Percentiles rank a stretch among this genome's conserved stretches.
Evolutionary conservation across 2,888 invertebrate species (phyloP).

Genomic region (Drosophila siamana): DNA sequence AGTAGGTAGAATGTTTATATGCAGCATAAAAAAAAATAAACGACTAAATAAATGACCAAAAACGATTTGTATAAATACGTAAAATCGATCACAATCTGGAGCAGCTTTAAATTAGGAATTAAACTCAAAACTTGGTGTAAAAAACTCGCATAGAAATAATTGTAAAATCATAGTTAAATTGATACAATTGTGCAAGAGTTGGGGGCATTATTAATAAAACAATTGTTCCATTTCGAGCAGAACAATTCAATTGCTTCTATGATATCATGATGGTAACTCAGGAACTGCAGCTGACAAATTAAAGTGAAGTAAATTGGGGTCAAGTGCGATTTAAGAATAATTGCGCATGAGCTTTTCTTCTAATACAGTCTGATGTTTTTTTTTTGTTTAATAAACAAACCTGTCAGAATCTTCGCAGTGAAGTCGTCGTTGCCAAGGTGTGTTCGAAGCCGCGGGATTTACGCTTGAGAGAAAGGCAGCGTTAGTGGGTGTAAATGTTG

Average conservation of each 20-base stretch:
- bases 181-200: no score
- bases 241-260: not conserved
- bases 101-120: no score
- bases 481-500: constrained; percentile 2
- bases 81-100: no score
- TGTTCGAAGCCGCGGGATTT: not conserved
- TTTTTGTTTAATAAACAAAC: no score
- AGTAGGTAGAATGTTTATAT: not conserved
- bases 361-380: no score
- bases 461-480: not conserved
- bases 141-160: no score
- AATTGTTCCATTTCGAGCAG: no score
- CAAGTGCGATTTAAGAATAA: not conserved
- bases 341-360: not conserved
- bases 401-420: no score
- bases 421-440: not conserved
- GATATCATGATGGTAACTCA: not conserved
- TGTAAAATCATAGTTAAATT: no score
- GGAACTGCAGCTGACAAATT: not conserved
- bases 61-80: no score
- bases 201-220: no score
- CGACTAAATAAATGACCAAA: not conserved
- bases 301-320: not conserved
- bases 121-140: no score
- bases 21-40: not conserved